Base-by-base conservation (phyloP, 1,140 invertebrate genomes). In the Drosophila lacertosa region DNA sequence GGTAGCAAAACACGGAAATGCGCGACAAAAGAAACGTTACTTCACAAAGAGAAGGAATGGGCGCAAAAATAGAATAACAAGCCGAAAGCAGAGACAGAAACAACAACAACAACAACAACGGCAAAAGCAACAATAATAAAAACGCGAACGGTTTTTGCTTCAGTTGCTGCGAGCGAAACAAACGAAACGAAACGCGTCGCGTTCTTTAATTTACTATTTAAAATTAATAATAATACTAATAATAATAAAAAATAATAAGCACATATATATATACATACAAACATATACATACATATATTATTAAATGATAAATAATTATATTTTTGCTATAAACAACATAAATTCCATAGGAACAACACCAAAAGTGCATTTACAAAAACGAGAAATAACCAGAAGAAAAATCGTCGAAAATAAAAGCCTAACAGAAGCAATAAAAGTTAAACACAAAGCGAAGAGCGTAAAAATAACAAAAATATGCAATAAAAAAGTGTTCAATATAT, bases 1-100 rank as follows among this genome's bases (percentile, higher is more conserved):
- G 77, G 82, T 86, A 82, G 76, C 82, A 58, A 81, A 86, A 88
- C 86, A 88, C 77, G 81, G 81, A 86, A 86, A 82, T 82, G 82
- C 58, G 82, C 77, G 65, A 68, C 69, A 58, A 68, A 71, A 54
- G 69, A 77, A 77, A 77, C 45, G 62, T 86, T 84, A 86, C 77
- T 86, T 80, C 51, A 77, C 13, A 45, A 45, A 57, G 13, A 62
- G 58, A 58, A 50, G 16, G 76, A 67, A 60, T 13, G 58, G 47
- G 50, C 15, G 32, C 16, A 33, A 64, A 45, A 42, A 50, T 71
- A 42, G 26, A 81, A 51, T 50, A 60, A 33, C 29, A 57, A 57
- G 22, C 50, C 51, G 37, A 74, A 70, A 57, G 51, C 63, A 59
- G 39, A 74, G 67, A 58, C 37, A 81, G 48, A 57, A 68, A 70